Conservation (phyloP, 2,888 invertebrate genomes). For the Lamellibrachia columna region DNA sequence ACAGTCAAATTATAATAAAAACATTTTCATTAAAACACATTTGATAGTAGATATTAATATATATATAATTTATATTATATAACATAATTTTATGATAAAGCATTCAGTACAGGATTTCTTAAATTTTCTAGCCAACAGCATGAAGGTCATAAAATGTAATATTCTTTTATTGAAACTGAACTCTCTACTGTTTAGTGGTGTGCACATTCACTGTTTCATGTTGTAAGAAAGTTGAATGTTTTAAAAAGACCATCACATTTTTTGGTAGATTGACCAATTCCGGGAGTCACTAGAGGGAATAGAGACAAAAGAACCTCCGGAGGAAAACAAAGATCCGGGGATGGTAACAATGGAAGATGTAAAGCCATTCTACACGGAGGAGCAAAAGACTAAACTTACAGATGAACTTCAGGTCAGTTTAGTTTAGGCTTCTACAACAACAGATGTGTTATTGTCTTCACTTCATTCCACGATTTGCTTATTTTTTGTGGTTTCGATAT, state of each 20-base stretch:
- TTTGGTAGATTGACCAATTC: slow-evolving; percentile 28
- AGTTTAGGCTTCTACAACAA: slow-evolving; percentile 13
- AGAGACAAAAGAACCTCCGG: slow-evolving; percentile 32
- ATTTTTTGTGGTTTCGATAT: not conserved
- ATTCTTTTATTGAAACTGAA: not conserved
- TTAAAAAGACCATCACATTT: not conserved
- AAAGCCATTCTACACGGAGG: slow-evolving; percentile 35
- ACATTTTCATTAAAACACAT: too few relatives aligned
- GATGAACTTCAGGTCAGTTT: slow-evolving; percentile 43
- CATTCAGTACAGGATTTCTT: too few relatives aligned
- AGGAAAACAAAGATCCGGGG: slow-evolving; percentile 48
- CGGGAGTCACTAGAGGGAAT: slow-evolving; percentile 25
- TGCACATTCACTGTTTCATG: not conserved
- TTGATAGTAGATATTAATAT: too few relatives aligned
- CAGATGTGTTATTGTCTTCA: not conserved
- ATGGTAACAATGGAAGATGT: slow-evolving; percentile 51
- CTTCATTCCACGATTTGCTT: not conserved
- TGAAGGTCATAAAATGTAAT: not conserved
- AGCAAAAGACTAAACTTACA: slow-evolving; percentile 49
- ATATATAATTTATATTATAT: too few relatives aligned
- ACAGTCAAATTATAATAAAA: too few relatives aligned
- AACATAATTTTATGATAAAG: too few relatives aligned
- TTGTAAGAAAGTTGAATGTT: not conserved
- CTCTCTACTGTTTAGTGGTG: not conserved
- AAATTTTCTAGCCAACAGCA: too few relatives aligned